phyloP scores from a whole-genome alignment of 2,888 invertebrate genomes.

The Thalpophila matura region DNA sequence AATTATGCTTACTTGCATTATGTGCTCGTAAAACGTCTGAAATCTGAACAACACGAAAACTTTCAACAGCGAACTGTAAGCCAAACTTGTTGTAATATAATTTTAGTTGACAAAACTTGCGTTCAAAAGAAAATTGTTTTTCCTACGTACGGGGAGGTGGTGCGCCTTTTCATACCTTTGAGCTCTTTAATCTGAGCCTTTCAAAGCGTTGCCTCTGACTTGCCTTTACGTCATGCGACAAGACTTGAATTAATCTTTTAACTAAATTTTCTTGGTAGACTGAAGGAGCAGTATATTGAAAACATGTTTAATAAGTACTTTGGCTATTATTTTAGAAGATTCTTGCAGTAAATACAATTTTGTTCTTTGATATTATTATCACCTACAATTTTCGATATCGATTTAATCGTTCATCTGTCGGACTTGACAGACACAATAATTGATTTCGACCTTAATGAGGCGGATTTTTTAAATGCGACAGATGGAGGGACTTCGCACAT shows the following conservation, averaged over 20 bases:
- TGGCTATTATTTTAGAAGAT: conserved; percentile 7
- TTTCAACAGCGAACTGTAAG: conserved; percentile 45
- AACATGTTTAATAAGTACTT: conserved; percentile 8
- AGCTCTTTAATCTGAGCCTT: conserved; percentile 71
- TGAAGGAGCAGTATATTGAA: conserved; percentile 13
- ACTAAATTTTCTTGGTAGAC: conserved; percentile 19
- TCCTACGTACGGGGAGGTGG: conserved; percentile 46
- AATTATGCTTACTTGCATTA: conserved; percentile 35
- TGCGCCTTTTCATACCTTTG: conserved; percentile 69
- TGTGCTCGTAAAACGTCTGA: conserved; percentile 15
- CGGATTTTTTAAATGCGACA: no score
- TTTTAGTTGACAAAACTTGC: conserved; percentile 65
- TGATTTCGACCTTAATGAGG: no score
- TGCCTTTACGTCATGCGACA: conserved; percentile 60
- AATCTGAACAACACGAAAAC: conserved; percentile 34
- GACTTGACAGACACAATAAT: no score
- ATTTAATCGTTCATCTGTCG: no score
- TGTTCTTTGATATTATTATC: neutral
- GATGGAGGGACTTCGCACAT: no score
- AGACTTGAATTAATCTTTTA: conserved; percentile 66
- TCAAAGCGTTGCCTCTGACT: conserved; percentile 56
- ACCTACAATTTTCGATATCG: no score
- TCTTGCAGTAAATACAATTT: neutral
- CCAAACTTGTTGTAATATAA: conserved; percentile 63
- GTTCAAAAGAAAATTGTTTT: conserved; percentile 64